Conservation (phyloP, 2,888 invertebrate species). For the Apotomis turbidana region DNA sequence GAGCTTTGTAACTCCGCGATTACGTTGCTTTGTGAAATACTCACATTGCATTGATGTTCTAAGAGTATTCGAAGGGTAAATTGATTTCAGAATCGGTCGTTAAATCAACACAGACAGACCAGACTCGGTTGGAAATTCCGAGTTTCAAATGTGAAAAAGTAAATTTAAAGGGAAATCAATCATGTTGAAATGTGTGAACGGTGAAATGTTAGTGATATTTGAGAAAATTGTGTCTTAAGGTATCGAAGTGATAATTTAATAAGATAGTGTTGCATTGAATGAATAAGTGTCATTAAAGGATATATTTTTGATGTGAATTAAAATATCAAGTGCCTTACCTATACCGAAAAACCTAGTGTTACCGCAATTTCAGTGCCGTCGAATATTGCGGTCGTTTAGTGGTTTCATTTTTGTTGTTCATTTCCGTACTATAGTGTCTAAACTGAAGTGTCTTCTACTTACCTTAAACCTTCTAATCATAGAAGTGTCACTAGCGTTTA, state of each 20-base stretch:
- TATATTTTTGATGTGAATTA: neutral
- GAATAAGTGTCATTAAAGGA: neutral
- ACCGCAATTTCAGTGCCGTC: no score
- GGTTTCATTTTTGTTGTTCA: no score
- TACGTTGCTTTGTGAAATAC: neutral
- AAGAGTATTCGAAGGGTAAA: neutral
- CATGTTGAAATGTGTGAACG: neutral
- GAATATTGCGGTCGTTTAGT: no score
- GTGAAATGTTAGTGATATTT: neutral
- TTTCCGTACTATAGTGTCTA: neutral
- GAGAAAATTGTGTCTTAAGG: neutral
- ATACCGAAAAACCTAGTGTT: no score
- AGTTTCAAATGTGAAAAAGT: neutral
- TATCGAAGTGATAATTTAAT: neutral
- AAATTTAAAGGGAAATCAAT: neutral
- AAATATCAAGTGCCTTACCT: no score
- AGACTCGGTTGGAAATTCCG: neutral
- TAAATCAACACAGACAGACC: neutral
- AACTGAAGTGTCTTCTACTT: conserved; percentile 5
- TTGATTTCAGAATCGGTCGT: neutral
- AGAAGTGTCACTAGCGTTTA: conserved; percentile 18
- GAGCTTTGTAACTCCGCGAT: conserved; percentile 15
- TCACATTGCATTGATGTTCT: neutral
- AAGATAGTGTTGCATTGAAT: neutral
- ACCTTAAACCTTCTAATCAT: neutral